Conservation (phyloP, 2,888 invertebrate genomes). For the Gymnosoma rotundatum region DNA sequence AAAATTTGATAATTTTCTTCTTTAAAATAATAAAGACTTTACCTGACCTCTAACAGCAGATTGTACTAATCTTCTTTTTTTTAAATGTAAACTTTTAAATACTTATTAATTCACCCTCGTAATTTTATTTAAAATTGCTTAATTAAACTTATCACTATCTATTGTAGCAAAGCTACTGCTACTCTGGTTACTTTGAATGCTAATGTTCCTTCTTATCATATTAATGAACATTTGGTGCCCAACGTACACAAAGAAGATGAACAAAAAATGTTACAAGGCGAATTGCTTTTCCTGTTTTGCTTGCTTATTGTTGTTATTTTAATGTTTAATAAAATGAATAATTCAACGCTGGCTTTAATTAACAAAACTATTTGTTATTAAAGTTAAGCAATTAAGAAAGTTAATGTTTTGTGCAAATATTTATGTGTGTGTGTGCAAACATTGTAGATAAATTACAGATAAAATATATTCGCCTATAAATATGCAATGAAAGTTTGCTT, state of each 20-base stretch:
- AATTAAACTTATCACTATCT: not conserved
- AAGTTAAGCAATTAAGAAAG: constrained; percentile 36
- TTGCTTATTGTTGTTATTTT: not conserved
- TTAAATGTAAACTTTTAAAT: no score
- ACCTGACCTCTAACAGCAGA: no score
- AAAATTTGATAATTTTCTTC: no score
- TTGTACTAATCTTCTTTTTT: no score
- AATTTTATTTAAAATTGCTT: constrained; percentile 24
- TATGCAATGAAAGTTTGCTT: constrained; percentile 10
- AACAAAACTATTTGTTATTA: constrained; percentile 31
- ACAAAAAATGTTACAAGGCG: constrained; percentile 1
- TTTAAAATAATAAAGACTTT: no score
- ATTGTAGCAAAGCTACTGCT: not conserved
- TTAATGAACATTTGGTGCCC: not conserved
- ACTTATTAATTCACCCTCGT: no score
- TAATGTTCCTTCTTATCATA: not conserved
- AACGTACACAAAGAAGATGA: not conserved
- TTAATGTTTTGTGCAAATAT: constrained; percentile 33
- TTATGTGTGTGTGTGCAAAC: not conserved
- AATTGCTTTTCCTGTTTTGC: constrained; percentile 1
- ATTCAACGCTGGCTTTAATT: constrained; percentile 40
- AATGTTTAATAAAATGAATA: constrained; percentile 34
- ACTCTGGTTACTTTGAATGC: not conserved
- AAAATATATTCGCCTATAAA: constrained; percentile 37
- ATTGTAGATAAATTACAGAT: not conserved